Conservation (phyloP, 2,888 invertebrate genomes). For the Mylabris sibirica region DNA sequence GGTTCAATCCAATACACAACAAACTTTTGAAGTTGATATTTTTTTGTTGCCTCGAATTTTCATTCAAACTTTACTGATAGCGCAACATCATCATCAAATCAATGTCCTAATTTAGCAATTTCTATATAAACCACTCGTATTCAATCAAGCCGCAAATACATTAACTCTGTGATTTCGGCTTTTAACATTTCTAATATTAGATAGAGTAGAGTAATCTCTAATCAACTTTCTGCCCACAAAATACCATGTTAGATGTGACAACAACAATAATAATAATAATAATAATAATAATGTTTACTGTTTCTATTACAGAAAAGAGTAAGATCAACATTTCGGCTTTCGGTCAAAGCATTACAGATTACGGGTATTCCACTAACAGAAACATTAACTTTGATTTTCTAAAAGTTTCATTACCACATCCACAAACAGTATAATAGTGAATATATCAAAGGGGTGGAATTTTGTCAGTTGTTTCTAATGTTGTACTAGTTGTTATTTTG, state of each 20-base stretch:
- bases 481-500: neutral
- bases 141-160: constrained; percentile 1
- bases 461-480: constrained; percentile 4
- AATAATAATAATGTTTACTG: neutral
- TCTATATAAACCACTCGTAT: neutral
- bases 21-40: neutral
- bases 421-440: neutral
- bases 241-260: too few relatives aligned
- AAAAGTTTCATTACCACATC: constrained; percentile 5
- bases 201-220: neutral
- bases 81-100: constrained; percentile 4
- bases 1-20: neutral
- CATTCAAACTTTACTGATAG: constrained; percentile 6
- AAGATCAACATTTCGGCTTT: constrained; percentile 3
- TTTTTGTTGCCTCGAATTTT: neutral
- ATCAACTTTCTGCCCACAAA: neutral
- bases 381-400: constrained; percentile 13
- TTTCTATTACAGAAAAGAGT: neutral
- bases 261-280: neutral
- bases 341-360: neutral
- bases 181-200: neutral
- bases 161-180: neutral
- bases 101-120: neutral
- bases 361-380: neutral
- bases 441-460: neutral